A percentile compares a stretch with the other conserved stretches of the same genome.
Evolutionary conservation across 2,888 invertebrate species (phyloP).

Genomic region (Lithophane semibrunnea): DNA sequence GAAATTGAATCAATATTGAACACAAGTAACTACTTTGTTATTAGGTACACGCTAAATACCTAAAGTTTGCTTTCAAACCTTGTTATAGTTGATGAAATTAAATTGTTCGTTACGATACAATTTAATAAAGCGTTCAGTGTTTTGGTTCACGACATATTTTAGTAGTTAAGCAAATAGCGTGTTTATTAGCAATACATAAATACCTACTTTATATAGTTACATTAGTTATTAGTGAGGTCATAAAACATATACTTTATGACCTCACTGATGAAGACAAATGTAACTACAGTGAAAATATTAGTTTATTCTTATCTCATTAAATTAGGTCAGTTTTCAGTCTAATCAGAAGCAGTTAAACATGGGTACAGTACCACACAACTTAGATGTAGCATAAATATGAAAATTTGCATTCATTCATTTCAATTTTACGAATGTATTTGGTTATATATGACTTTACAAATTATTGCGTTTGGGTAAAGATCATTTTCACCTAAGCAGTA

Average conservation of each 20-base stretch:
- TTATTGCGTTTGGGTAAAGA: too few relatives aligned
- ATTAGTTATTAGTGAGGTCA: too few relatives aligned
- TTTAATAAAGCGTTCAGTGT: conserved; percentile 43
- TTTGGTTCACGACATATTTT: conserved; percentile 32
- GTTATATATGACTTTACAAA: too few relatives aligned
- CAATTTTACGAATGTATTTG: too few relatives aligned
- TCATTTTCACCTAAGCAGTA: too few relatives aligned
- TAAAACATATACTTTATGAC: background rate
- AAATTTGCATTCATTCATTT: too few relatives aligned
- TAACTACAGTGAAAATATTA: background rate
- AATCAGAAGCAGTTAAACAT: too few relatives aligned
- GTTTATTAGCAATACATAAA: conserved; percentile 3
- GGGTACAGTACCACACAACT: too few relatives aligned
- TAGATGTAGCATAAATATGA: too few relatives aligned
- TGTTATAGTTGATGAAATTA: conserved; percentile 53
- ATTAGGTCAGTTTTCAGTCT: too few relatives aligned
- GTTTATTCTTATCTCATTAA: background rate
- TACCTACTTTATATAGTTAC: background rate
- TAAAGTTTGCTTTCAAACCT: conserved; percentile 43
- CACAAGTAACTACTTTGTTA: conserved; percentile 48
- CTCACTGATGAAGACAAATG: background rate
- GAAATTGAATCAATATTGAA: conserved; percentile 47
- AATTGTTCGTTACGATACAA: conserved; percentile 50
- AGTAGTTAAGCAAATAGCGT: conserved; percentile 4
- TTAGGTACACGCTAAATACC: conserved; percentile 42